Base-by-base conservation (phyloP, 2,888 invertebrate species). In the Temnothorax rugatulus region DNA sequence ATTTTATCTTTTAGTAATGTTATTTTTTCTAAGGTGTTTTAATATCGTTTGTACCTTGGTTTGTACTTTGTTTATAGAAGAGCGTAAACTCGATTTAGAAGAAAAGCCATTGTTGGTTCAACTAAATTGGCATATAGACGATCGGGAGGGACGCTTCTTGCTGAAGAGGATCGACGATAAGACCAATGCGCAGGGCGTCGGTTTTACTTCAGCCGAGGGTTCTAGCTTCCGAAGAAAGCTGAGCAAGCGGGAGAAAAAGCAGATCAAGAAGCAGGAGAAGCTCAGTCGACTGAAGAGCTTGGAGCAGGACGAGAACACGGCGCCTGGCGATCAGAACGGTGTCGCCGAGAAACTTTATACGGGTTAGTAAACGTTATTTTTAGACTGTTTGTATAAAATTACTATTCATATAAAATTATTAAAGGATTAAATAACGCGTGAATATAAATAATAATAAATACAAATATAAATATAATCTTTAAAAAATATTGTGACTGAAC, bases 101-200 rank as follows among this genome's bases (percentile, higher is more conserved):
- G 99, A 99, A 95, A 98, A 98, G 94, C 99, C 99, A 0, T 96
- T 99, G 86, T 96, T 99, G 86, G 99, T 99, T 84, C 99, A 99
- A 95, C 96, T 99, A 82, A 99, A 99, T 96, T 99, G 99, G 99
- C 99, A 99, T 94, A 98, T 99, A 84, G 99, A 99, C 94, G 99
- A 99, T 95, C 96, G 99, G 76, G 99, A 99, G 95, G 99, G 99
- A 44, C 96, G 99, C 86, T 99, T 99, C 95, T 96, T 99, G 89
- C 96, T 99, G 83, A 97, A 98, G 94, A 97, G 98, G 95, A 97
- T 98, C 93, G 98, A 97, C 94, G 98, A 97, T 93, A 98, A 97
- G 95, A 98, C 98, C 93, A 95, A 95, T 91, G 96, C 96, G 88
- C 96, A 97, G 89, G 96, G 96, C 41, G 96, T 96, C 86, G 96